These are phyloP conservation scores for Eulemur coronatus DNA, from an alignment of 2,797 vertebrate genomes.

Conservation along the genomic window DNA sequence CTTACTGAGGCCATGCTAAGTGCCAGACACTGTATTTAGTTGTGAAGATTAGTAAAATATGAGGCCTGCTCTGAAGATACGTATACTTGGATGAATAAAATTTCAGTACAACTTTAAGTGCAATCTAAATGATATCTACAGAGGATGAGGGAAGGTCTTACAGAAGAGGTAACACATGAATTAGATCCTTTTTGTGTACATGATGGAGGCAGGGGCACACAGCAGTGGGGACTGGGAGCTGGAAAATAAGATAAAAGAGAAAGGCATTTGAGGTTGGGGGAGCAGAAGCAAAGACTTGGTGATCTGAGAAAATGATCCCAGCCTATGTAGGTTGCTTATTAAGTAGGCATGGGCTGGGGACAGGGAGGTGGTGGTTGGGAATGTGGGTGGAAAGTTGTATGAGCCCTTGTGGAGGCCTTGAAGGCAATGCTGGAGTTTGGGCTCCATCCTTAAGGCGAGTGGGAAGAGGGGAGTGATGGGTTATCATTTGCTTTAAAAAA, in stretches of 20 bases:
- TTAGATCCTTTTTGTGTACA: background rate
- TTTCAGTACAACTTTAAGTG: background rate
- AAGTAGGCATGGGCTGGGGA: background rate
- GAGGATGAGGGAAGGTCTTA: background rate
- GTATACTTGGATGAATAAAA: background rate
- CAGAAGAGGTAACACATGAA: background rate
- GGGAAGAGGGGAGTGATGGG: background rate
- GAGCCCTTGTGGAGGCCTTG: background rate
- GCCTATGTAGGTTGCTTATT: background rate
- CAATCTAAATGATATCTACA: background rate
- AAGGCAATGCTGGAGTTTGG: background rate
- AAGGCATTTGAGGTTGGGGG: background rate
- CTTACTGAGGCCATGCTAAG: background rate
- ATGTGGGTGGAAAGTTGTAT: background rate
- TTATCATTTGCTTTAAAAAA: background rate
- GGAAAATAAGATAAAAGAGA: background rate
- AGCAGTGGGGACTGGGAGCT: background rate
- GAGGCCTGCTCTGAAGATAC: background rate
- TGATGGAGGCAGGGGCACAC: background rate
- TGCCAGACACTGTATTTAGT: background rate
- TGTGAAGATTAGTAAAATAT: background rate
- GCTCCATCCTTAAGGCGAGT: background rate
- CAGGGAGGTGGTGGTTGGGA: background rate
- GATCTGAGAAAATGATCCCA: background rate
- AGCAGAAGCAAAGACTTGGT: background rate